Base-by-base conservation (phyloP, 1,140 invertebrate genomes). In the Luehdorfia chinensis region DNA sequence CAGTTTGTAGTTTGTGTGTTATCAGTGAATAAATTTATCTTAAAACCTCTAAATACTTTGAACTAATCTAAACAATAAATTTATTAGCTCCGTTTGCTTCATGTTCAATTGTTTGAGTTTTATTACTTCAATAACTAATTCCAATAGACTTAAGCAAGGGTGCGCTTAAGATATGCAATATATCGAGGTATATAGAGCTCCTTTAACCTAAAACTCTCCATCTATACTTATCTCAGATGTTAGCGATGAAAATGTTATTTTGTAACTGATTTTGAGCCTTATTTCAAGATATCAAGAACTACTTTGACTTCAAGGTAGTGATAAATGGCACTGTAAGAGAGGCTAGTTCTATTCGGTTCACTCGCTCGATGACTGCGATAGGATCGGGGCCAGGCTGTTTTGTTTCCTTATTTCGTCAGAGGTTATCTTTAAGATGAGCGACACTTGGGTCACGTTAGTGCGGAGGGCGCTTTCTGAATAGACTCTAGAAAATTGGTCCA, bases 141-240 rank as follows among this genome's bases (percentile, higher is more conserved):
- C 55, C 47, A 51, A 57, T 55, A 49, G 59, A 56, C 61, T 62
- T 32, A 48, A 65, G 60, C 33, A 56, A 45, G 53, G 51, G 55
- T 47, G 53, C 55, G 55, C 25, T 14, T 47, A 50, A 55, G 56
- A 56, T 66, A 59, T 55, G 58, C 64, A 63, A 68, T 73, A 66
- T 72, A 71, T 56, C 55, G 36, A 48, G 41, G 34, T 55, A 59
- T 53, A 57, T 63, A 66, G 59, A 50, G 59, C 55, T 71, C 56
- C 65, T 69, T 70, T 75, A 72, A 80, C 72, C 74, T 75, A 73
- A 76, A 76, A 76, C 60, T 66, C 59, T 62, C 52, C 59, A 74
- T 70, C 66, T 61, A 55, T 68, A 79, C 58, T 75, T 79, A 79
- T 77, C 68, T 73, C 30, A 49, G 54, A 71, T 70, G 62, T 75